Evolutionary conservation across 2,797 vertebrate genomes (phyloP), one percentile per base, ranked within the genome.

Genomic region (Microctenopoma steveboyesi): DNA sequence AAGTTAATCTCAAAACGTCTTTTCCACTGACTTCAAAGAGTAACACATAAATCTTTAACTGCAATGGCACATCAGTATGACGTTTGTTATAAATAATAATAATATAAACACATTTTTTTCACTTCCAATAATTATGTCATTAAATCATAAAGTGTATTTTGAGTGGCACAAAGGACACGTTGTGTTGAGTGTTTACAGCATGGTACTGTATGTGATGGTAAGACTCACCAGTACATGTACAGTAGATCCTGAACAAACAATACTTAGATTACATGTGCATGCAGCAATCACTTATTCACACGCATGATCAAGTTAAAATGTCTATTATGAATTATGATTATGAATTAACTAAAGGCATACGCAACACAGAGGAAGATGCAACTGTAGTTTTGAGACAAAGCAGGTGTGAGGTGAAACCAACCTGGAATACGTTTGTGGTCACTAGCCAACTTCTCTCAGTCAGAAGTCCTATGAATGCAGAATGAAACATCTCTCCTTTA

Each of bases 1-100:
- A 55, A 60, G 46, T 54, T 61, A 58, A 46, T 50, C 33, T 65
- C 46, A 18, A 57, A 48, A 28, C 1, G 8, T 55, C 48, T 12
- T 45, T 59, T 58, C 14, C 0, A 8, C 48, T 14, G 65, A 77
- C 62, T 74, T 79, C 55, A 79, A 63, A 68, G 56, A 60, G 3
- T 0, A 47, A 14, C 15, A 16, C 4, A 2, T 54, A 14, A 66
- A 63, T 58, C 45, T 42, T 68, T 30, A 71, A 74, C 67, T 8
- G n/a, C 25, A 4, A 0, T 7, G 30, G 11, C 7, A 37, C 58
- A 13, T 62, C 14, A 56, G 22, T 46, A 54, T 33, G 13, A 65
- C 55, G 52, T 72, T 69, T 39, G 55, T 64, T n/a, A 46, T 39
- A 12, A 10, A 39, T 10, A 10, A 39, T 12, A 12, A 39, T 66